phyloP scores from a whole-genome alignment of 1,140 invertebrate genomes.

The Marisa cornuarietis region DNA sequence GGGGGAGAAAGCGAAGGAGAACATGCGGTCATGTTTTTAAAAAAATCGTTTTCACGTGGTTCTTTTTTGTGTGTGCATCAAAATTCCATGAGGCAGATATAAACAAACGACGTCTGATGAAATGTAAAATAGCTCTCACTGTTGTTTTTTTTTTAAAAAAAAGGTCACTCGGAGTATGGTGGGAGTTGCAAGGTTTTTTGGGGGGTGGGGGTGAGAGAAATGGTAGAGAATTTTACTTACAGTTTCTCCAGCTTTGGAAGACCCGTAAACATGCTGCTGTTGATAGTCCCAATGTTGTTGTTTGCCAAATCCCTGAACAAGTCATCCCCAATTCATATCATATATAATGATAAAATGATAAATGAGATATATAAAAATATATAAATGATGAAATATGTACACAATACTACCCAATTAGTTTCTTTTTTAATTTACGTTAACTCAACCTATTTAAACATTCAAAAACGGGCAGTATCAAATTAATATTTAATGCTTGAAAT shows the following conservation, averaged over 20 bases:
- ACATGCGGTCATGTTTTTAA: no score
- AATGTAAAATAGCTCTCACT: no score
- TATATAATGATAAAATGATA: no score
- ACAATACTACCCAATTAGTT: neutral
- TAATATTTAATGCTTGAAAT: neutral
- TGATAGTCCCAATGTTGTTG: constrained; percentile 56
- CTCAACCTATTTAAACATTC: neutral
- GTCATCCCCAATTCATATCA: constrained; percentile 10
- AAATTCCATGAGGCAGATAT: no score
- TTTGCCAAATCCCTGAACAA: constrained; percentile 56
- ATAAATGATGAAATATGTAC: neutral
- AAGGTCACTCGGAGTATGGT: no score
- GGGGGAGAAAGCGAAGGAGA: no score
- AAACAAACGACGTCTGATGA: no score
- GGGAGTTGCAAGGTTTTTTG: no score
- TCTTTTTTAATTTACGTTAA: neutral
- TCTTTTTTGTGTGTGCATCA: no score
- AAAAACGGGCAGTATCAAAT: neutral
- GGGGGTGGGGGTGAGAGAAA: neutral
- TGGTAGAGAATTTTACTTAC: constrained; percentile 44
- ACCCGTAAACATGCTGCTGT: constrained; percentile 57
- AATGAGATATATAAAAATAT: no score
- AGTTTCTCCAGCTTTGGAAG: constrained; percentile 56
- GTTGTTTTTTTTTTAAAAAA: no score
- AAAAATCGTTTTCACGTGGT: no score